Conservation (phyloP, 2,113 vertebrate species). For the Bombycilla garrulus region DNA sequence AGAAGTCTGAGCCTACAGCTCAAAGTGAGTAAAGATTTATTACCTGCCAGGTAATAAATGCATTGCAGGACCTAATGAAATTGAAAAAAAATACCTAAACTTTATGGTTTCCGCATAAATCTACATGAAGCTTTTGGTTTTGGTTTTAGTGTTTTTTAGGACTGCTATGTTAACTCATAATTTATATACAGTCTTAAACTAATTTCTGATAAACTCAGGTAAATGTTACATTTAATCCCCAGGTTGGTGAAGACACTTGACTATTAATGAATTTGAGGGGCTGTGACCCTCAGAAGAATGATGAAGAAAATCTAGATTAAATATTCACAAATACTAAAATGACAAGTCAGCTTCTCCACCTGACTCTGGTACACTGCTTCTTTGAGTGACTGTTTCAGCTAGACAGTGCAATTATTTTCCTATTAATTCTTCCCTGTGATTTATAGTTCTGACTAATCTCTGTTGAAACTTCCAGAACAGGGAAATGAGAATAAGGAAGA, state of each 20-base stretch:
- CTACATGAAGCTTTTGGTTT: rapidly evolving
- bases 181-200: neutral
- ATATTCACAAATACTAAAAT: neutral
- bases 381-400: neutral
- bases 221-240: neutral
- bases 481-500: neutral
- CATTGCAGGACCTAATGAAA: neutral
- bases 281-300: neutral
- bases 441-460: neutral
- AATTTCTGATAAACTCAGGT: neutral
- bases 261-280: neutral
- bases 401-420: neutral
- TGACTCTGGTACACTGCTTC: neutral
- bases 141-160: neutral
- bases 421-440: neutral
- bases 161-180: neutral
- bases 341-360: neutral
- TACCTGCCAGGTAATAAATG: neutral
- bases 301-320: neutral
- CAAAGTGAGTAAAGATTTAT: neutral
- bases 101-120: neutral
- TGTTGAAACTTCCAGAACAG: neutral
- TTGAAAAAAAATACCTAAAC: neutral
- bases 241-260: neutral
- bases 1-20: neutral